Base-by-base conservation (phyloP, 2,797 vertebrate species). In the Gorsachius magnificus region DNA sequence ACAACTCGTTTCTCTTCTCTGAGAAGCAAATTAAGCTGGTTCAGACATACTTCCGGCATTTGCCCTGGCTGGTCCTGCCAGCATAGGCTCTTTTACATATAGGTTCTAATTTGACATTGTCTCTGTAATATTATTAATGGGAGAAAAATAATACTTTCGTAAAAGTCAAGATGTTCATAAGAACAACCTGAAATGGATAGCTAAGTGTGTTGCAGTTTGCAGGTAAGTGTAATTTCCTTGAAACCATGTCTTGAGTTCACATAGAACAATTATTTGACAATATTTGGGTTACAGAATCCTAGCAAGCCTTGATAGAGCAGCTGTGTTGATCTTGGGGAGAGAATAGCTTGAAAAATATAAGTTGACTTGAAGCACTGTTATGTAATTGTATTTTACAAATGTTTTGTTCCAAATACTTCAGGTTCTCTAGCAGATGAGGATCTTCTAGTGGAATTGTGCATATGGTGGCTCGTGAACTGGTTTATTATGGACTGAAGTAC, bases 61-160 rank as follows among this genome's bases (percentile, higher is more conserved):
- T 54, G 13, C 17, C 11, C 18, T 63, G n/a, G 18, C 17, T 70
- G 38, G 5, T 51, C 6, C 22, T 68, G 10, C 31, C 64, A 60
- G 26, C 5, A 2, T 1, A 63, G 58, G 6, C 9, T 76, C 41
- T 60, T 28, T 28, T 51, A 33, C 4, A 1, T 57, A 2, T 0
- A 9, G 20, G 50, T 91, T 75, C 24, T 71, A 57, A 19, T 29
- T 41, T 75, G 17, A 12, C 6, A 8, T 35, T 63, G n/a, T 29
- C 33, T 61, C 41, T 60, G 6, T 25, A 77, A 35, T 54, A 3
- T 45, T 84, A 5, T 43, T 74, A 77, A 43, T 22, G 3, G 28
- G 11, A 60, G 1, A 8, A 79, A 80, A 69, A 10, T 35, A 74
- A 9, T 36, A 38, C 18, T 71, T 29, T 10, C 3, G 6, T 22